A percentile compares a stretch with the other conserved stretches of the same genome.
Conservation (phyloP, 2,888 invertebrate genomes). For the Coelinius sp. region DNA sequence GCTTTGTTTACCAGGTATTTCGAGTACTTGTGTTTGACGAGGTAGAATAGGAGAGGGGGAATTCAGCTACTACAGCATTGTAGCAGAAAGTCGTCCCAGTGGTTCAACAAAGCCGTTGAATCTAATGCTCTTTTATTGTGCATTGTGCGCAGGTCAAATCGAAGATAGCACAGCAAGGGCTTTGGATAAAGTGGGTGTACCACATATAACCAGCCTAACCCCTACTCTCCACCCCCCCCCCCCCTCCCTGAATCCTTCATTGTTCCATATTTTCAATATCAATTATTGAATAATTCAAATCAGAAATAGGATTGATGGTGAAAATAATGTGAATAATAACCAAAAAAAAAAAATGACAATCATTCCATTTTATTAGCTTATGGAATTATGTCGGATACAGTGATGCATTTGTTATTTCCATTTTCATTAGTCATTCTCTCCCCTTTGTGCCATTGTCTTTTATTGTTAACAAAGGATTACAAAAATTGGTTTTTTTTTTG, state of each 20-base stretch:
- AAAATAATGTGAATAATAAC: too few relatives aligned
- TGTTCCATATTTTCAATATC: background rate
- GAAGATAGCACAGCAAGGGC: constrained; percentile 47
- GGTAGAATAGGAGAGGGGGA: constrained; percentile 10
- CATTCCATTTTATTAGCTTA: constrained; percentile 6
- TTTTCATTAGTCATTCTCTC: background rate
- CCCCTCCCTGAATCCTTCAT: background rate
- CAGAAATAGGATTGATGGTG: background rate
- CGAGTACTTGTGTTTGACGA: background rate
- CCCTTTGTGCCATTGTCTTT: background rate
- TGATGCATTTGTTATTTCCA: background rate
- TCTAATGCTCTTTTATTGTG: constrained; percentile 71
- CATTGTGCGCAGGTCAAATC: constrained; percentile 65
- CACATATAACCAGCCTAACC: background rate
- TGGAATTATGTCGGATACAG: background rate
- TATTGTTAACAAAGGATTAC: constrained; percentile 16
- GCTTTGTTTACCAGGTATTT: constrained; percentile 7
- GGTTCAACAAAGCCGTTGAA: constrained; percentile 68
- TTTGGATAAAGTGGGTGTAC: constrained; percentile 17
- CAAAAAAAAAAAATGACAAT: background rate
- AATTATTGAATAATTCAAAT: background rate
- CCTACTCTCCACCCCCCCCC: too few relatives aligned
- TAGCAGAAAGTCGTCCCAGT: constrained; percentile 61
- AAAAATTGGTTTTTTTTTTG: constrained; percentile 20
- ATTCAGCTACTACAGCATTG: constrained; percentile 54